A percentile compares a stretch with the other conserved stretches of the same genome.
phyloP scores from a whole-genome alignment of 2,888 invertebrate species.

The Caenorhabditis sinica region DNA sequence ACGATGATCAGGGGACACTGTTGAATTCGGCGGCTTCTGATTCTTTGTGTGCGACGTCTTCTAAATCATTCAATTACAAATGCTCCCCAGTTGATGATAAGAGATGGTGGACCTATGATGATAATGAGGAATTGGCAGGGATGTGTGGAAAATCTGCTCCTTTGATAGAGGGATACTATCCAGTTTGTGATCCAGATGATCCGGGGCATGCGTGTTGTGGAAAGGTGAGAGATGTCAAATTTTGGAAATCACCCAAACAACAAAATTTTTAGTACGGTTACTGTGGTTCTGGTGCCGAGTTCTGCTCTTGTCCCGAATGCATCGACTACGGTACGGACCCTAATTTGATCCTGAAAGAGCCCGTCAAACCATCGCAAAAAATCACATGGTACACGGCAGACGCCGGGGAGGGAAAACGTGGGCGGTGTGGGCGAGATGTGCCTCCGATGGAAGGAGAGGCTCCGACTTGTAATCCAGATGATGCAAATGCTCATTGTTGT shows the following conservation, averaged over 20 bases:
- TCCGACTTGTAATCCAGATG: conserved; percentile 81
- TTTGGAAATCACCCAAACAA: background rate
- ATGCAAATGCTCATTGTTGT: conserved; percentile 78
- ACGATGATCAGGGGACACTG: conserved; percentile 80
- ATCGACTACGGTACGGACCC: conserved; percentile 81
- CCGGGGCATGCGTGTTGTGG: conserved; percentile 83
- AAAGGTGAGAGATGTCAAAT: conserved; percentile 49
- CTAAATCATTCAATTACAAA: conserved; percentile 70
- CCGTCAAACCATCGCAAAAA: conserved; percentile 74
- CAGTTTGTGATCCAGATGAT: conserved; percentile 84
- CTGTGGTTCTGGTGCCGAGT: conserved; percentile 82
- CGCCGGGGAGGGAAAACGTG: conserved; percentile 79
- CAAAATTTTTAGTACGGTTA: conserved; percentile 75
- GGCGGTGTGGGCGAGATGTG: conserved; percentile 78
- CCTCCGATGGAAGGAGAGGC: conserved; percentile 74
- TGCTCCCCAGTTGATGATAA: conserved; percentile 81
- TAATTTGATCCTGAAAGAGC: conserved; percentile 77
- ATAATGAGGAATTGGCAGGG: conserved; percentile 79
- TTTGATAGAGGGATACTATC: conserved; percentile 82
- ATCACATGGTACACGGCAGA: conserved; percentile 79
- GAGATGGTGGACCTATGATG: conserved; percentile 83
- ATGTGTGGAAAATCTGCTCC: conserved; percentile 83
- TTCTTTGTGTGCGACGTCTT: conserved; percentile 38
- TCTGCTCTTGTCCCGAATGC: conserved; percentile 82
- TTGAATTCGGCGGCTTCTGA: conserved; percentile 69